Base-by-base conservation (phyloP, 2,888 invertebrate species). In the Mesoligia furuncula region DNA sequence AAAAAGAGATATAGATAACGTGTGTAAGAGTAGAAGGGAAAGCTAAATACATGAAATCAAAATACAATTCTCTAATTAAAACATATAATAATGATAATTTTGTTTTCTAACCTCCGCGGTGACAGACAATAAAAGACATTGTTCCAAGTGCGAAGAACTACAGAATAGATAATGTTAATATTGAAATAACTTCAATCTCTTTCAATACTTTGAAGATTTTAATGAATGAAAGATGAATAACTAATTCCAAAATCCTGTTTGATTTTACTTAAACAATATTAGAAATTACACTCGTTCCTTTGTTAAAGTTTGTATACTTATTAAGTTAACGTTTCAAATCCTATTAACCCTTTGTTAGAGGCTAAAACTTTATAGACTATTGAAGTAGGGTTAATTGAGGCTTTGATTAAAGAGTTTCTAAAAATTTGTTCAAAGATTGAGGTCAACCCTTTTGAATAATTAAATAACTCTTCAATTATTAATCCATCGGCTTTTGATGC, bases 301-400 rank as follows among this genome's bases (percentile, higher is more conserved):
- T 84, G 79, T 82, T 42, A 39, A 81, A 87, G 67, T 85, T 42
- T 83, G 61, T 69, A 27, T 77, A 76, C n/a, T n/a, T n/a, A n/a
- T 73, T 76, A 85, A 88, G 75, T 88, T 79, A 85, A 81, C 68
- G 67, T 77, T 85, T 73, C 65, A 78, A 87, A 85, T 80, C 72
- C 24, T 81, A 78, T 86, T 82, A 80, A n/a, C 66, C 67, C 77
- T 87, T 85, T 83, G 81, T 81, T 79, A 73, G 39, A 69, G 62
- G 51, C 39, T 65, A 24, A 79, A 85, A 87, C 78, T 87, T 87
- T 67, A 71, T 36, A 71, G 64, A 75, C 62, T 70, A 73, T 75
- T 81, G 64, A 73, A 78, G 57, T 42, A 20, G 68, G 54, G 54
- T 76, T 85, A 80, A 85, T 88, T 85, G 75, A 59, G 69, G 36